Conservation (phyloP, 2,888 invertebrate species). For the Mythimna lalbum region DNA sequence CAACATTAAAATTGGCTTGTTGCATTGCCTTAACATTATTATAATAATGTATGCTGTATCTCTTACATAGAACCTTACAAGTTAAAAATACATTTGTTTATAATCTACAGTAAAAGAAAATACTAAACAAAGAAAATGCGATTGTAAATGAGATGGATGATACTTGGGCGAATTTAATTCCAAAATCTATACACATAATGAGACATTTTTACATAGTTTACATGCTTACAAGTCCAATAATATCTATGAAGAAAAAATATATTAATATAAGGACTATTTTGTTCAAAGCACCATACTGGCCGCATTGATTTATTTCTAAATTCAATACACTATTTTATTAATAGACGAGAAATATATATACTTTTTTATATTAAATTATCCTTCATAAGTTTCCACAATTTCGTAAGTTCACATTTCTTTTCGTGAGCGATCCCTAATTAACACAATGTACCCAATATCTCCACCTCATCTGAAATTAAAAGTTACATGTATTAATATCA, state of each 20-base stretch:
- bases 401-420: slow-evolving; percentile 68
- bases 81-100: slow-evolving; percentile 74
- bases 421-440: slow-evolving; percentile 65
- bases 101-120: slow-evolving; percentile 71
- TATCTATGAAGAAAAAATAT: slow-evolving; percentile 68
- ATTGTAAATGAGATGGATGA: slow-evolving; percentile 80
- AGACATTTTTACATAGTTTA: slow-evolving; percentile 61
- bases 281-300: slow-evolving; percentile 83
- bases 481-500: slow-evolving; percentile 24
- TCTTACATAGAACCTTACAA: slow-evolving; percentile 79
- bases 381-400: slow-evolving; percentile 78
- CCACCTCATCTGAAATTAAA: slow-evolving; percentile 83
- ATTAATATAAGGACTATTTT: slow-evolving; percentile 75
- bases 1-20: slow-evolving; percentile 81
- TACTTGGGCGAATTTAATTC: slow-evolving; percentile 76
- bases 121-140: slow-evolving; percentile 84
- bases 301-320: slow-evolving; percentile 74
- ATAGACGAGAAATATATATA: slow-evolving; percentile 66
- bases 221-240: slow-evolving; percentile 61
- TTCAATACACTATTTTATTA: slow-evolving; percentile 67
- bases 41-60: slow-evolving; percentile 73
- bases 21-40: slow-evolving; percentile 71
- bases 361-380: slow-evolving; percentile 64
- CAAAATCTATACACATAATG: slow-evolving; percentile 60
- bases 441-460: slow-evolving; percentile 79